Evolutionary conservation across 2,797 vertebrate species (phyloP), one percentile per base, ranked within the genome.

Genomic region (Xenopus petersii): DNA sequence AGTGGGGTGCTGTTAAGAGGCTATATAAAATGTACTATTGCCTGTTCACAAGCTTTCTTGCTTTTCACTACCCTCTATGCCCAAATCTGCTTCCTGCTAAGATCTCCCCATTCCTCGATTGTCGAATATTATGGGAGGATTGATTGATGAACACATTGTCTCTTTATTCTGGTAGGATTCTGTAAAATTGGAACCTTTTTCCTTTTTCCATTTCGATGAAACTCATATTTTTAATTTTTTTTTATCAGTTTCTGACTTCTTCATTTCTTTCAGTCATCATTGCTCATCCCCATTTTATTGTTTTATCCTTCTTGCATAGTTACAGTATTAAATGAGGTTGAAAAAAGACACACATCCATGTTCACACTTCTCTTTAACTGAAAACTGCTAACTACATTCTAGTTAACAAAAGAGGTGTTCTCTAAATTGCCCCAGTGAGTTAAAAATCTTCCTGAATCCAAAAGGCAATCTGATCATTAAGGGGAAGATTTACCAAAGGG

Each of bases 141-240:
- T 13, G 30, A 55, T 13, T 60, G 12, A 58, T 67, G 16, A 17
- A 36, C 46, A 36, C 26, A 60, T 12, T 74, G 26, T 63, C 56
- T 67, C 56, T 68, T 36, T 46, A 36, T 26, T 70, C n/a, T 65
- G 26, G 78, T 75, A 72, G 73, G 33, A 82, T 75, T 82, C 5
- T 62, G 59, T 58, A 60, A 13, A 2, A 42, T 75, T 26, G 59
- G 59, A 26, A 12, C 0, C 16, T 30, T 63, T 62, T n/a, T 26
- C 21, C 56, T 30, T 21, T 67, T 51, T 7, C 16, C 17, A 16
- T 24, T 15, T 7, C 3, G 5, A 9, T 42, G 36, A 42, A 42
- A 42, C 8, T 42, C 36, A 42, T 30, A 30, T 42, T 5, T 42
- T 36, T 42, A 7, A 5, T 3, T 42, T 0, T 58, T 0, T 58